Conservation (phyloP, 2,888 invertebrate species). For the Polyommatus iphigenia region DNA sequence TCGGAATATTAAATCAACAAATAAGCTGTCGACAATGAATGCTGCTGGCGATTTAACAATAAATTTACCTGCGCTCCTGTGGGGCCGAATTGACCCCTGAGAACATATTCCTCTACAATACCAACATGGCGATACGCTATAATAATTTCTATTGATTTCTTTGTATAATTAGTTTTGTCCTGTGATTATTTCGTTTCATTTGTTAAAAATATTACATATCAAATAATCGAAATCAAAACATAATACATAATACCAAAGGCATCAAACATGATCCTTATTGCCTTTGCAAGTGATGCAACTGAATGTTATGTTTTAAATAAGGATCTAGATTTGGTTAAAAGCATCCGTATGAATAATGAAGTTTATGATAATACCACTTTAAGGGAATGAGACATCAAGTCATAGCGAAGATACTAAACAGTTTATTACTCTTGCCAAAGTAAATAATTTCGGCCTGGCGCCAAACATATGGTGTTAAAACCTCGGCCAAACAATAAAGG, state of each 20-base stretch:
- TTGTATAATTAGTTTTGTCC: background rate
- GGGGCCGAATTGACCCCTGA: slow-evolving; percentile 39
- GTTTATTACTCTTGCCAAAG: slow-evolving; percentile 29
- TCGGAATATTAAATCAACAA: slow-evolving; percentile 53
- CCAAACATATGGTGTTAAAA: slow-evolving; percentile 67
- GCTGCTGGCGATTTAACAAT: slow-evolving; percentile 43
- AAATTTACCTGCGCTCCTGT: slow-evolving; percentile 39
- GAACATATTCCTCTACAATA: slow-evolving; percentile 31
- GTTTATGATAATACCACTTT: slow-evolving; percentile 13
- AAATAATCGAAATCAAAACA: background rate
- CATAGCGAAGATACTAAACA: slow-evolving; percentile 43
- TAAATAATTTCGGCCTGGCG: slow-evolving; percentile 51
- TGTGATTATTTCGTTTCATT: background rate
- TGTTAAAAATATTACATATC: background rate
- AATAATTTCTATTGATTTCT: slow-evolving; percentile 21
- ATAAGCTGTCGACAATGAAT: slow-evolving; percentile 44
- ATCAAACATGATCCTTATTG: background rate
- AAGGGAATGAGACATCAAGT: slow-evolving; percentile 21
- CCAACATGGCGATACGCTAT: background rate
- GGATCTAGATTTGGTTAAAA: slow-evolving; percentile 9
- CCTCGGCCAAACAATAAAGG: slow-evolving; percentile 53
- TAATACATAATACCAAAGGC: background rate
- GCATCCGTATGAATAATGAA: slow-evolving; percentile 16
- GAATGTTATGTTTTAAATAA: background rate
- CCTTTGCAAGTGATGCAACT: background rate